These are phyloP conservation scores for Eulithis prunata DNA, from an alignment of 2,888 invertebrate genomes.

Conservation along the genomic window DNA sequence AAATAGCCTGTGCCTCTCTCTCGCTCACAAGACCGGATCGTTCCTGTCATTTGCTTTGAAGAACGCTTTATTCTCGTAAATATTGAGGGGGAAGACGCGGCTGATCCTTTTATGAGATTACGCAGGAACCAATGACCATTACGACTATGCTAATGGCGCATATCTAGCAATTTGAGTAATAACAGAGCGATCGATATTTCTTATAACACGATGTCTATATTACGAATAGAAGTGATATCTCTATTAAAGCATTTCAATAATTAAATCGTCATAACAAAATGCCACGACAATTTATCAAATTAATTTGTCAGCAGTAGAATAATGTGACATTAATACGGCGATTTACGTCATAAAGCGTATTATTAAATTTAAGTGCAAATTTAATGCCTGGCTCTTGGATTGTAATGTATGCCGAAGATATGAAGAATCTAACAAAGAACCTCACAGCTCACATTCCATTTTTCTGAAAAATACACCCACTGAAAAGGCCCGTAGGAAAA, in stretches of 20 bases:
- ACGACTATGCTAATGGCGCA: constrained; percentile 62
- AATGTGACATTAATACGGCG: constrained; percentile 1
- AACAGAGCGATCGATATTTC: constrained; percentile 43
- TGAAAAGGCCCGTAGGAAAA: constrained; percentile 79
- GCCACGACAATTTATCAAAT: constrained; percentile 16
- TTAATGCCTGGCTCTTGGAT: background rate
- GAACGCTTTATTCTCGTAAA: constrained; percentile 68
- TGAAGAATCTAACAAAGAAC: constrained; percentile 62
- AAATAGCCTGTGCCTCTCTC: constrained; percentile 67
- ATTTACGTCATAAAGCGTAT: constrained; percentile 1
- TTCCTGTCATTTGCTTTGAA: constrained; percentile 72
- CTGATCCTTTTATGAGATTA: constrained; percentile 64
- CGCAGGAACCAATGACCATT: constrained; percentile 57
- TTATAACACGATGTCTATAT: constrained; percentile 26
- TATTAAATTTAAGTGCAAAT: constrained; percentile 8
- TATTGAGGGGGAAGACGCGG: constrained; percentile 56
- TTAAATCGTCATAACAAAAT: constrained; percentile 8
- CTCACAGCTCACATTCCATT: constrained; percentile 62
- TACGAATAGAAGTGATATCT: constrained; percentile 43
- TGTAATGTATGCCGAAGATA: constrained; percentile 57
- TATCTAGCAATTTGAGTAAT: constrained; percentile 63
- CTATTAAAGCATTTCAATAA: constrained; percentile 16
- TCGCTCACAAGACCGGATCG: constrained; percentile 58
- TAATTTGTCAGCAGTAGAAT: constrained; percentile 11
- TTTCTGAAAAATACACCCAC: constrained; percentile 75